phyloP scores from a whole-genome alignment of 2,113 vertebrate species.

The Pelusios castaneus region DNA sequence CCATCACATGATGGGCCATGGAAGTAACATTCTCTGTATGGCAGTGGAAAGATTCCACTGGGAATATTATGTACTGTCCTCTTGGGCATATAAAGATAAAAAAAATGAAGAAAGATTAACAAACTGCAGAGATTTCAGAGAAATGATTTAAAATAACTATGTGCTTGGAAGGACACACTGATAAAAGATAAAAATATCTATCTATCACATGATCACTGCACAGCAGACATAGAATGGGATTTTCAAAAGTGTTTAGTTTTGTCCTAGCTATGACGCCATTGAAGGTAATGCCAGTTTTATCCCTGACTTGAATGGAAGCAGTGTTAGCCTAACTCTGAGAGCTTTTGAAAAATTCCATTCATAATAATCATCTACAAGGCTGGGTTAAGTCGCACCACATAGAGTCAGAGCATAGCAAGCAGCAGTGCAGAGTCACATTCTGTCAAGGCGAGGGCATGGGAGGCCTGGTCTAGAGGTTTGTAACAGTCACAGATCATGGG shows the following conservation, averaged over 20 bases:
- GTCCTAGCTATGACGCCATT: not conserved
- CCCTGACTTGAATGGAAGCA: not conserved
- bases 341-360: not conserved
- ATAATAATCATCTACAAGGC: not conserved
- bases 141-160: not conserved
- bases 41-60: not conserved
- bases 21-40: not conserved
- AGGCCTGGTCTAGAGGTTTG: not conserved
- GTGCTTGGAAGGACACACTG: not conserved
- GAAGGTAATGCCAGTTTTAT: fast-evolving
- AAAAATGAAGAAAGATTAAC: not conserved
- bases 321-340: not conserved
- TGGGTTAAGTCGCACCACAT: not conserved
- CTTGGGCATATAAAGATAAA: not conserved
- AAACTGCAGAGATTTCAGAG: not conserved
- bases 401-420: not conserved
- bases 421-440: not conserved
- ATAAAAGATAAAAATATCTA: not conserved
- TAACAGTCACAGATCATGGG: not conserved
- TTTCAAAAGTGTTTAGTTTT: not conserved
- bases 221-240: not conserved
- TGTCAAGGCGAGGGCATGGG: not conserved
- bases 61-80: not conserved
- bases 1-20: not conserved
- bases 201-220: not conserved